These are phyloP conservation scores for Cyanistes caeruleus DNA, from an alignment of 2,113 vertebrate species.

Conservation along the genomic window DNA sequence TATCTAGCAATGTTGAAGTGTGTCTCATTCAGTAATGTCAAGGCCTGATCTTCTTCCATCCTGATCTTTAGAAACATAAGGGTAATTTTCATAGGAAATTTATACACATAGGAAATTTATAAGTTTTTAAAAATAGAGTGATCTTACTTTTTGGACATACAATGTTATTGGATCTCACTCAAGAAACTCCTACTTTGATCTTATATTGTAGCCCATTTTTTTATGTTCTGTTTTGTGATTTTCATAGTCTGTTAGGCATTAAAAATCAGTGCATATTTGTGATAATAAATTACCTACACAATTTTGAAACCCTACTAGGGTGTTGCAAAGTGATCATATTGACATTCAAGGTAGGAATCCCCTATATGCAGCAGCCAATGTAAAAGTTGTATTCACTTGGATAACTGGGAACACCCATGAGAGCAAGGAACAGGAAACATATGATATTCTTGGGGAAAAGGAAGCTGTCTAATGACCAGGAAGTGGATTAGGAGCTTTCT, in stretches of 20 bases:
- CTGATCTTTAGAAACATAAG: neutral
- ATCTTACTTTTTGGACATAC: neutral
- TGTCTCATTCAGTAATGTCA: neutral
- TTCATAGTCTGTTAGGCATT: neutral
- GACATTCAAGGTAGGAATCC: neutral
- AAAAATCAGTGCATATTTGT: neutral
- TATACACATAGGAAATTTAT: neutral
- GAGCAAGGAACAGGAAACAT: neutral
- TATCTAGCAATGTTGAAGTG: neutral
- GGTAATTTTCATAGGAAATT: neutral
- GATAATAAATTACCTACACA: neutral
- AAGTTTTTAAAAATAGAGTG: neutral
- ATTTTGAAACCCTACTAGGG: neutral
- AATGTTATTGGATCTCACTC: neutral
- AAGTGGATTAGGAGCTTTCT: neutral
- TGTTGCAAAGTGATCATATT: neutral
- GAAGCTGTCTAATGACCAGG: neutral
- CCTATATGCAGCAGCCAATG: neutral
- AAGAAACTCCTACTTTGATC: neutral
- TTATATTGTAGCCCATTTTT: neutral
- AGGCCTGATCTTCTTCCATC: neutral
- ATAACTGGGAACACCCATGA: neutral
- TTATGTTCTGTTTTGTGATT: neutral
- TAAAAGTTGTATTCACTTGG: neutral
- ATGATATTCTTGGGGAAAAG: neutral